Conservation (phyloP, 30 jellyfish, hydroid and myxozoan genomes). For the Pseudorhiza aurosa region DNA sequence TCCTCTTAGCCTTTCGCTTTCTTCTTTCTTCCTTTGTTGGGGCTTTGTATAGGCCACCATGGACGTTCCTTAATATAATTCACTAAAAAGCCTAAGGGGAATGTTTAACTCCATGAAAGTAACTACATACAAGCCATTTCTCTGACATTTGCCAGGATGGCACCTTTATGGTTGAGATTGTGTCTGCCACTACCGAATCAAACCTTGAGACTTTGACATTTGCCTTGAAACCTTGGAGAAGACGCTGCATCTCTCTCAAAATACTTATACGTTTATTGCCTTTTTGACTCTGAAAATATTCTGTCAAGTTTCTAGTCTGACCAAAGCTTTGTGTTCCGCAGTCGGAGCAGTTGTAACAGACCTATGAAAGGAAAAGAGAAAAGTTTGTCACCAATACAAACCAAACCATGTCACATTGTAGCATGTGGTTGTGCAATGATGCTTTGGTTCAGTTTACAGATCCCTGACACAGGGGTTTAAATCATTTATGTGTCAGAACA, state of each 20-base stretch:
- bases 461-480: no score
- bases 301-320: conserved; percentile 60
- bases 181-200: conserved; percentile 61
- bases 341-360: conserved; percentile 86
- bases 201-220: conserved; percentile 73
- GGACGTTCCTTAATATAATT: no score
- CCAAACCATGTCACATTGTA: no score
- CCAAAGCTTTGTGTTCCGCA: conserved; percentile 69
- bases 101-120: neutral
- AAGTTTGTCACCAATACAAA: neutral
- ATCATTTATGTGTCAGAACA: no score
- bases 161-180: conserved; percentile 76
- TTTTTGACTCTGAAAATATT: conserved; percentile 38
- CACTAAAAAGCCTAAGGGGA: neutral
- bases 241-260: conserved; percentile 66
- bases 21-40: no score
- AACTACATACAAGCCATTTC: conserved; percentile 87
- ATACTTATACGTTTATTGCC: conserved; percentile 46
- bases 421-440: no score
- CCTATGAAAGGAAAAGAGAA: conserved; percentile 41
- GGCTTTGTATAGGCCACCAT: no score
- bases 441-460: no score
- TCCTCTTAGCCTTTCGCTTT: no score
- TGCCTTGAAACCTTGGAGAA: conserved; percentile 67
- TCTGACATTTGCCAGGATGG: conserved; percentile 91